Evolutionary conservation across 2,797 vertebrate species (phyloP), one percentile per base, ranked within the genome.

Genomic region (Megalops cyprinoides): DNA sequence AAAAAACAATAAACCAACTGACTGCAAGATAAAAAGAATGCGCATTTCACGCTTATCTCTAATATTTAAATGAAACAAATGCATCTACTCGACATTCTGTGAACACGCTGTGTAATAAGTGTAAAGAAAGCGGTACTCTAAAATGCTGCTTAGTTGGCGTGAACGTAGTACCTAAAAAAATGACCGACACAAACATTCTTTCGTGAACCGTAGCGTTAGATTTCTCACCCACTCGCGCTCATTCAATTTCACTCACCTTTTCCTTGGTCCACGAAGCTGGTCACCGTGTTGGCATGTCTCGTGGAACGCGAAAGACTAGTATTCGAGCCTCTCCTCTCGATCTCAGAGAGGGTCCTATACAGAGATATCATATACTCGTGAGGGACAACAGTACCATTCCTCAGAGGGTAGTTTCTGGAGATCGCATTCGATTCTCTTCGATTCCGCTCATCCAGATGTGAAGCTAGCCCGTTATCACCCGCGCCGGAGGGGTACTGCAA

Each of bases 191-290:
- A 48, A 48, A 74, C 49, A 49, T 48, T 74, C 71, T 12, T 49
- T 25, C 10, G 46, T 48, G 44, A 49, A 74, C 71, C 39, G 44
- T 74, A 42, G 67, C 39, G 39, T 42, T 71, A 18, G 20, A 39
- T n/a, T 71, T n/a, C 79, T 76, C 71, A 46, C 77, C 14, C 71
- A 31, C 15, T 48, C 3, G 44, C 1, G 60, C 25, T 3, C 77
- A 34, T 76, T 9, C 77, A 79, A 49, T 75, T 20, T 51, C 81
- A 88, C 91, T 90, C 93, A 96, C 96, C 95, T 93, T 87, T 89
- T 77, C 90, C 91, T 87, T 90, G 93, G 85, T 96, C 95, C 25
- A 92, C 90, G 88, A 96, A 96, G 90, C 94, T 96, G 74, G 95
- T 96, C 85, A 96, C 93, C 0, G 95, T 96, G 89, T 96, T 95